phyloP scores from a whole-genome alignment of 2,797 vertebrate genomes.

The Tenualosa ilisha region DNA sequence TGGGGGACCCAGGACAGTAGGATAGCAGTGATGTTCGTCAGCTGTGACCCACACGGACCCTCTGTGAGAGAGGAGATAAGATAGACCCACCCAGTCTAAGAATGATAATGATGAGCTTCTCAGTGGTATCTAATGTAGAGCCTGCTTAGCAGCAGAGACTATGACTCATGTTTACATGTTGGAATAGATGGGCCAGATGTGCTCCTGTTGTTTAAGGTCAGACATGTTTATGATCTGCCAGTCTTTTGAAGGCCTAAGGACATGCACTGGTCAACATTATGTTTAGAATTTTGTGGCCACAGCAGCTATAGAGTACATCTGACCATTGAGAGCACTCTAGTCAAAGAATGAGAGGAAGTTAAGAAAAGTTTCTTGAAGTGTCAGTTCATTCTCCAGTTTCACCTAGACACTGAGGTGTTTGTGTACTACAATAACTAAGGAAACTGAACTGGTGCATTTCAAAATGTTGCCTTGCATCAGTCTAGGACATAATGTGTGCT shows the following conservation, averaged over 20 bases:
- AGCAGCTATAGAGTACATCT: neutral
- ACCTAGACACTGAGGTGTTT: neutral
- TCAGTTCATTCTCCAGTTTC: neutral
- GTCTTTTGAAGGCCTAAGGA: neutral
- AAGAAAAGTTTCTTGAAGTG: neutral
- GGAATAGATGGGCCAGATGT: neutral
- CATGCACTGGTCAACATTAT: neutral
- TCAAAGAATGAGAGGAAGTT: too few relatives aligned
- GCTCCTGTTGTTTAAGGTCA: conserved; percentile 3
- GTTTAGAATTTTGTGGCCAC: too few relatives aligned
- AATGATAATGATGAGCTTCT: neutral
- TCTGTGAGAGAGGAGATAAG: neutral
- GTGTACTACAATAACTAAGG: neutral
- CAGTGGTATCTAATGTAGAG: neutral
- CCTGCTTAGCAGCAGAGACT: neutral
- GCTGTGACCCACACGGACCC: neutral
- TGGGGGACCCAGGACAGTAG: neutral
- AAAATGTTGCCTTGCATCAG: neutral
- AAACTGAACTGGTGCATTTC: neutral
- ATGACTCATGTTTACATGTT: conserved; percentile 16
- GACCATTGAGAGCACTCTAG: neutral
- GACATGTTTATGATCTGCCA: neutral
- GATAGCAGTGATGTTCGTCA: neutral
- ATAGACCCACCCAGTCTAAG: neutral
- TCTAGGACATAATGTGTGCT: neutral